Percentiles rank a stretch among this genome's conserved stretches.
phyloP scores from a whole-genome alignment of 1,140 invertebrate genomes.

The Dysdera silvatica region DNA sequence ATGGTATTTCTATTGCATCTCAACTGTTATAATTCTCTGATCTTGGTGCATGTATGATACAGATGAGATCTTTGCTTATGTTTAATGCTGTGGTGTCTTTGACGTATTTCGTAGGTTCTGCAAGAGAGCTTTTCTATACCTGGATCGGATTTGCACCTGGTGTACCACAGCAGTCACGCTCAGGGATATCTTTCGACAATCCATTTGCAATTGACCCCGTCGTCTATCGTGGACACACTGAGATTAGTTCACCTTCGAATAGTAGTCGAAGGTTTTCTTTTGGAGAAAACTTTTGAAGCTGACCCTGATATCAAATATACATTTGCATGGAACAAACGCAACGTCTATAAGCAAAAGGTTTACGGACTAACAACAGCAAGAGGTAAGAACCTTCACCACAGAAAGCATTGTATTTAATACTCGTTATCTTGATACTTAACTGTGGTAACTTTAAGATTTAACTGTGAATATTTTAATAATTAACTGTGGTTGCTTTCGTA shows the following conservation, averaged over 20 bases:
- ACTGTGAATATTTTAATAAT: no score
- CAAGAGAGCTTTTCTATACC: slow-evolving; percentile 90
- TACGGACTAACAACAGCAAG: slow-evolving; percentile 48
- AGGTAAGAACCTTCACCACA: slow-evolving; percentile 36
- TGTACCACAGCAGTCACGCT: slow-evolving; percentile 86
- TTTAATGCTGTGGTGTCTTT: no score
- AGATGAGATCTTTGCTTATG: no score
- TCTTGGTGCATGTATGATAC: no score
- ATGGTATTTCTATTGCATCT: no score
- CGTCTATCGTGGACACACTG: slow-evolving; percentile 63
- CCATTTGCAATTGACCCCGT: slow-evolving; percentile 78
- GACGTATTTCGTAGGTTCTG: slow-evolving; percentile 73
- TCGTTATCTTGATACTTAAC: background rate
- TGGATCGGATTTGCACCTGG: slow-evolving; percentile 79
- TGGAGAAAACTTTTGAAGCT: slow-evolving; percentile 87
- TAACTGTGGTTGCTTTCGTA: no score
- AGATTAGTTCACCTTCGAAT: slow-evolving; percentile 80
- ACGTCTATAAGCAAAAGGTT: slow-evolving; percentile 95
- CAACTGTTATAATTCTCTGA: no score
- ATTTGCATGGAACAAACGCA: slow-evolving; percentile 93
- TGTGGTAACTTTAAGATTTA: no score
- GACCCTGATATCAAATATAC: slow-evolving; percentile 89
- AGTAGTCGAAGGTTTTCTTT: slow-evolving; percentile 81
- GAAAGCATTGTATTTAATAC: background rate
- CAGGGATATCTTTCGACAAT: slow-evolving; percentile 86